Evolutionary conservation across 2,113 vertebrate genomes (phyloP).

Genomic region (Pomatostomus ruficeps): DNA sequence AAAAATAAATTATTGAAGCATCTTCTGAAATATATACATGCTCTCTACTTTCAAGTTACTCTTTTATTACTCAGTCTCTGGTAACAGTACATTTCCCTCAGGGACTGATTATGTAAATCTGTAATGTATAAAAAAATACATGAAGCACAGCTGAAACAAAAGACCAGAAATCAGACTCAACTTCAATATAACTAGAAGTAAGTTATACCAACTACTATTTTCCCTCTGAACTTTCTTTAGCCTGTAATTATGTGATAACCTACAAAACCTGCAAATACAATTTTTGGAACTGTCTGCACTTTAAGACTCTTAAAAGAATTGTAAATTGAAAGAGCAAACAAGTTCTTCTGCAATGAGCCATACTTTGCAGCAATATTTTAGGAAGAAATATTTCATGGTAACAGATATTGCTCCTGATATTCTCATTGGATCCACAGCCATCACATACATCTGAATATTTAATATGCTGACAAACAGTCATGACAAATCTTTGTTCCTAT

Average conservation of each 20-base stretch:
- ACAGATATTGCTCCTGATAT: not conserved
- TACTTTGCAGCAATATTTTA: not conserved
- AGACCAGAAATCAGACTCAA: not conserved
- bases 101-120: slow-evolving; percentile 42
- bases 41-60: slow-evolving; percentile 38
- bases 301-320: not conserved
- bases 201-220: not conserved
- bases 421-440: slow-evolving; percentile 1
- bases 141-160: slow-evolving; percentile 1
- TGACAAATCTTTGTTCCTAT: slow-evolving; percentile 29
- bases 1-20: slow-evolving; percentile 41
- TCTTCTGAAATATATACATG: slow-evolving; percentile 26
- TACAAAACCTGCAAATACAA: not conserved
- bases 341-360: not conserved
- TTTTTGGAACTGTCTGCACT: slow-evolving; percentile 18
- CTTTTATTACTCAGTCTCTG: slow-evolving; percentile 49
- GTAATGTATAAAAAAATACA: slow-evolving; percentile 25
- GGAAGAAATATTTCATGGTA: slow-evolving; percentile 1
- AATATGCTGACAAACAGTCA: slow-evolving; percentile 31
- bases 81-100: slow-evolving; percentile 38
- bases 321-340: slow-evolving; percentile 8
- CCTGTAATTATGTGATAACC: not conserved
- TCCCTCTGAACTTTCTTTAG: not conserved
- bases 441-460: not conserved
- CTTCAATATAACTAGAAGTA: not conserved